Evolutionary conservation across 1,140 invertebrate species (phyloP).

Genomic region (Brachionus asplanchnoidis): DNA sequence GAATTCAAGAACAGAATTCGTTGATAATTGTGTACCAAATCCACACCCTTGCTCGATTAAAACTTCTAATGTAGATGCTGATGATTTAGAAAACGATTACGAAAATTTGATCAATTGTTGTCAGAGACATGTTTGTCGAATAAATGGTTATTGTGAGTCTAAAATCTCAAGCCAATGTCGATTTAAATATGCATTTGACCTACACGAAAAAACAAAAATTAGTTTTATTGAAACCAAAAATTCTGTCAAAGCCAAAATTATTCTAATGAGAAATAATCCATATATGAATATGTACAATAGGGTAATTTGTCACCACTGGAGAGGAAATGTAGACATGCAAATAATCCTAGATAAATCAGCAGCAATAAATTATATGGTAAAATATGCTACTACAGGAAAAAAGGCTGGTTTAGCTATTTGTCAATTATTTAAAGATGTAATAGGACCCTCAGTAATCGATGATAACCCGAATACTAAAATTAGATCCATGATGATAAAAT

Average conservation of each 20-base stretch:
- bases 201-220: slow-evolving; percentile 2
- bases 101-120: neutral
- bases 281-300: neutral
- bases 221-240: neutral
- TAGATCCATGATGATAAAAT: neutral
- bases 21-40: neutral
- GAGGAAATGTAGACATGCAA: neutral
- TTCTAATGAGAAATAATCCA: neutral
- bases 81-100: neutral
- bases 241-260: neutral
- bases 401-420: slow-evolving; percentile 4
- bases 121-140: neutral
- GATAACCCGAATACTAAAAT: slow-evolving; percentile 2
- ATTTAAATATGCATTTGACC: neutral
- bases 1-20: neutral
- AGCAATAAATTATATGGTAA: neutral
- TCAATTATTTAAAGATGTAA: slow-evolving; percentile 9
- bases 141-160: neutral
- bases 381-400: neutral
- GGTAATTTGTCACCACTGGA: neutral
- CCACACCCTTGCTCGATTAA: neutral
- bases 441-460: neutral
- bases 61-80: neutral
- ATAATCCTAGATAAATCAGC: neutral
- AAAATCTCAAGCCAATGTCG: neutral